Evolutionary conservation across 2,113 vertebrate species (phyloP).

Genomic region (Oreotrochilus melanogaster): DNA sequence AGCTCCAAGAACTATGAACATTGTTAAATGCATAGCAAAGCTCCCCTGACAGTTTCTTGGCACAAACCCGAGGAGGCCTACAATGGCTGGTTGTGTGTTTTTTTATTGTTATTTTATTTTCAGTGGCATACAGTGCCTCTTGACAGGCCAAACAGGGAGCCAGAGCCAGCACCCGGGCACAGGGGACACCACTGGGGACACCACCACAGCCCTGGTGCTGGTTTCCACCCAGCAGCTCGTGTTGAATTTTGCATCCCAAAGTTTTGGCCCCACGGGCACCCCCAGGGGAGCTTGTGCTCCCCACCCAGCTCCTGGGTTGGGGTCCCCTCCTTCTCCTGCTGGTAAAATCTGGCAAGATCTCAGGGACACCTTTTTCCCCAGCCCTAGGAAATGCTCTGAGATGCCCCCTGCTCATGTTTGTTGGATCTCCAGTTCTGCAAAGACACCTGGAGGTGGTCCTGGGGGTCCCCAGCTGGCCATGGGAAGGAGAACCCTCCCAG

Average conservation of each 20-base stretch:
- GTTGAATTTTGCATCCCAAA: fast-evolving
- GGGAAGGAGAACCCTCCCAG: no score
- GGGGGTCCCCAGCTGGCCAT: neutral
- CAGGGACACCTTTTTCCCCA: fast-evolving
- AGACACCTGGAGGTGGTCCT: fast-evolving
- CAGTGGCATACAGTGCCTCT: neutral
- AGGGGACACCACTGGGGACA: no score
- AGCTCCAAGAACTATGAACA: neutral
- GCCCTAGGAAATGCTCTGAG: fast-evolving
- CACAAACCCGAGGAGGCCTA: neutral
- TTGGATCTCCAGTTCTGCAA: neutral
- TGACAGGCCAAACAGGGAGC: neutral
- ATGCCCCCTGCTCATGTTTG: fast-evolving
- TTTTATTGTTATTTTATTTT: neutral
- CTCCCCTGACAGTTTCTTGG: slow-evolving; percentile 17
- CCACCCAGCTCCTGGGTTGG: neutral
- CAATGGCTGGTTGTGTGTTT: neutral
- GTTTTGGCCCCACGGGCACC: no score
- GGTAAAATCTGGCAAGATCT: neutral
- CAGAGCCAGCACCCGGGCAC: neutral
- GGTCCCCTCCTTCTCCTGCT: fast-evolving
- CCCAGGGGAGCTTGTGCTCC: neutral
- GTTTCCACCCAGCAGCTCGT: fast-evolving
- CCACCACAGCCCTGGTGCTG: no score
- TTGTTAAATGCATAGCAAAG: neutral